Evolutionary conservation across 1,140 invertebrate genomes (phyloP), one percentile per base, ranked within the genome.

Genomic region (Pomacea maculata): DNA sequence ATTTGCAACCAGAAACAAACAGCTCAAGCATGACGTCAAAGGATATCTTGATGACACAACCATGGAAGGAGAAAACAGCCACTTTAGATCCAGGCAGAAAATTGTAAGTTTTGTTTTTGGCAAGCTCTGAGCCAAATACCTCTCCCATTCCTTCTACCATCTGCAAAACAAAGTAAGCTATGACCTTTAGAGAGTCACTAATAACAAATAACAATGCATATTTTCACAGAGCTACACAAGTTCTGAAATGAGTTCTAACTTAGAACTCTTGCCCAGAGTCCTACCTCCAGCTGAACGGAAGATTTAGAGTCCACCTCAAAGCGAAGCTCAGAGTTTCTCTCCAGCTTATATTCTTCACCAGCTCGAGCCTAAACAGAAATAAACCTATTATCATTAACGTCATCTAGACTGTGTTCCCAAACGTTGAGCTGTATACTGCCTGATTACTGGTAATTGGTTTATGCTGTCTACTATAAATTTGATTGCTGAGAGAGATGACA

Each of bases 1-100:
- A 45, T 45, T 45, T 45, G 2, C 2, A n/a, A 19, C 3, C 8
- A 17, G 21, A 45, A 21, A 73, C 19, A 73, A 73, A 45, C 21
- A 73, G 4, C 21, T 21, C 25, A 11, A 34, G 25, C 45, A 65
- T 25, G 17, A 17, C 45, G 19, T 57, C 65, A 34, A 29, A 90
- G 89, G 88, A 90, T 91, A 91, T 90, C 84, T 91, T 97, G 94
- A 65, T 90, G 0, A 94, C 94, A 89, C 97, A 99, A 5, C 97
- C 97, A 90, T 99, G 96, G 94, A 96, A 99, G 14, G 98, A 98
- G 87, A 96, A 99, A 3, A 99, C 95, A 0, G 98, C 98, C 21
- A 98, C 95, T 93, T 99, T 99, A 1, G 97, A 95, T 6, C 97
- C 97, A 82, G 95, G 93, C 45, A 94, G 93, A 89, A 99, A 99